Evolutionary conservation across 1,140 invertebrate genomes (phyloP).

Genomic region (Habropoda laboriosa): DNA sequence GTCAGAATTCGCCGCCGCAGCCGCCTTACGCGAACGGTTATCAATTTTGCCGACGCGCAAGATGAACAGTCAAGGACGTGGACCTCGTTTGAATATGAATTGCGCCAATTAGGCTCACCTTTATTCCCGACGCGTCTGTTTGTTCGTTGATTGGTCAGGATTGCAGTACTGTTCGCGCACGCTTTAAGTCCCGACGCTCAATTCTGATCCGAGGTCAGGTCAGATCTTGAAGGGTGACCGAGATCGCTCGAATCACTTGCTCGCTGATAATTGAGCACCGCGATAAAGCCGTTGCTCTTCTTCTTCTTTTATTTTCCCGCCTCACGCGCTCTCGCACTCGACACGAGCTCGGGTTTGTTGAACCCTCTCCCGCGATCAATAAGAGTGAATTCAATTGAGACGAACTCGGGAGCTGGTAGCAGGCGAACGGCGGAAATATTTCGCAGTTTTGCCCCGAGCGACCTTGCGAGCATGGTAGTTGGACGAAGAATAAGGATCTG

Average conservation of each 20-base stretch:
- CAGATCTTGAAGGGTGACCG: constrained; percentile 66
- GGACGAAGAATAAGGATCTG: no score
- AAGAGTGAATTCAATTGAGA: constrained; percentile 3
- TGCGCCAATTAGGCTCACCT: constrained; percentile 78
- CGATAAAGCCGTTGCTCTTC: constrained; percentile 11
- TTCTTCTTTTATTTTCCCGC: constrained; percentile 7
- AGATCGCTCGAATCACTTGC: constrained; percentile 35
- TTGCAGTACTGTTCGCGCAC: constrained; percentile 66
- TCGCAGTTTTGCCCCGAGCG: neutral
- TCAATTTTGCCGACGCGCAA: constrained; percentile 64
- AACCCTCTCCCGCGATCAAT: constrained; percentile 19
- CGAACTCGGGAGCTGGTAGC: neutral
- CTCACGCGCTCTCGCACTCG: neutral
- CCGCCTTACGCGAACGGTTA: constrained; percentile 66
- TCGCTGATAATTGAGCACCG: constrained; percentile 31
- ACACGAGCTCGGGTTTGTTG: constrained; percentile 9
- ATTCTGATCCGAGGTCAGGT: constrained; percentile 70
- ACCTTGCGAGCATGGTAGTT: no score
- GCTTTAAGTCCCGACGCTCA: constrained; percentile 64
- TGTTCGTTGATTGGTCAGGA: constrained; percentile 78
- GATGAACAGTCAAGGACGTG: constrained; percentile 76
- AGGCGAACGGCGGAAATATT: neutral
- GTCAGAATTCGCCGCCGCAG: constrained; percentile 20
- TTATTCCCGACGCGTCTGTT: constrained; percentile 76
- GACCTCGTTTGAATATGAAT: constrained; percentile 80